These are phyloP conservation scores for Glandiceps talaboti DNA, from an alignment of 53 echinoderm and acorn worm species.

Conservation along the genomic window DNA sequence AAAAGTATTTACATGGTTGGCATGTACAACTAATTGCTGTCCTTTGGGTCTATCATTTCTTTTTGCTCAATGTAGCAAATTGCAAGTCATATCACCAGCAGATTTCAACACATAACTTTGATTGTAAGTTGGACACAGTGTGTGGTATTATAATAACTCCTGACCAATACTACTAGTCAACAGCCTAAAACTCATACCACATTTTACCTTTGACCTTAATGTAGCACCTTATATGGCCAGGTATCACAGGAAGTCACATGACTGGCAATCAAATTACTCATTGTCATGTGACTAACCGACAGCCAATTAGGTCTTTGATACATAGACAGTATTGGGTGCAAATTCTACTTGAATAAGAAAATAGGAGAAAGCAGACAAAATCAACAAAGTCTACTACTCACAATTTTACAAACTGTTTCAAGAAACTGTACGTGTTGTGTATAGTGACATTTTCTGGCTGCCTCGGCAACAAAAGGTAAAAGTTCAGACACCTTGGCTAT, in stretches of 20 bases:
- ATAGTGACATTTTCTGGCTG: slow-evolving; percentile 52
- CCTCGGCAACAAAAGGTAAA: slow-evolving; percentile 56
- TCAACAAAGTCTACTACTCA: too few species aligned
- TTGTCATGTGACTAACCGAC: background rate
- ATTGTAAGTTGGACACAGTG: too few species aligned
- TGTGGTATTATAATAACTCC: too few species aligned
- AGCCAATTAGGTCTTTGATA: background rate
- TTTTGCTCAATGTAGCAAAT: too few species aligned
- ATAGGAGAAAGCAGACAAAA: background rate
- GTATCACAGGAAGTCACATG: background rate
- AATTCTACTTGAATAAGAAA: background rate
- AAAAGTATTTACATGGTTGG: too few species aligned
- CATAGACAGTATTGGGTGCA: background rate
- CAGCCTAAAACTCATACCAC: too few species aligned
- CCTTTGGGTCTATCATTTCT: too few species aligned
- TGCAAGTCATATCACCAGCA: too few species aligned
- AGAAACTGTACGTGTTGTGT: slow-evolving; percentile 73
- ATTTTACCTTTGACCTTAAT: background rate
- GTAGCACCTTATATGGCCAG: background rate
- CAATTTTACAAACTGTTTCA: slow-evolving; percentile 87
- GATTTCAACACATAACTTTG: too few species aligned
- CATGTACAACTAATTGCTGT: too few species aligned
- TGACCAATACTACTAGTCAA: too few species aligned
- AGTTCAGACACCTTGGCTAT: slow-evolving; percentile 35
- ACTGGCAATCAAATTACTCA: background rate